Evolutionary conservation across 2,797 vertebrate genomes (phyloP).

Genomic region (Anguilla obscura): DNA sequence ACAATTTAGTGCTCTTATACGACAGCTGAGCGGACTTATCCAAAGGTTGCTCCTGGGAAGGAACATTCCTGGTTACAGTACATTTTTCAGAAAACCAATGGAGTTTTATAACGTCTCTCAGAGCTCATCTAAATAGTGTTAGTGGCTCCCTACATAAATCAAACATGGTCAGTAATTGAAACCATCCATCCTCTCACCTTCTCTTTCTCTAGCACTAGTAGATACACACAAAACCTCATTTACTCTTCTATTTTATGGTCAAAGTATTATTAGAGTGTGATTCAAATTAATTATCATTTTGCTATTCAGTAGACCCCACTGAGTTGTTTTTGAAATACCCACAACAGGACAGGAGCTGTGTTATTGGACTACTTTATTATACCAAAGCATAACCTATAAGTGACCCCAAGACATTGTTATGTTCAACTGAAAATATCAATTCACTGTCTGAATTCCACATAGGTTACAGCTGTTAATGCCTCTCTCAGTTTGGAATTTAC

Average conservation of each 20-base stretch:
- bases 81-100: background rate
- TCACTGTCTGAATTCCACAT: conserved; percentile 5
- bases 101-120: background rate
- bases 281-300: background rate
- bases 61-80: conserved; percentile 37
- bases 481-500: background rate
- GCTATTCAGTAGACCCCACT: background rate
- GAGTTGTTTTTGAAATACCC: background rate
- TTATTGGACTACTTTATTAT: background rate
- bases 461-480: background rate
- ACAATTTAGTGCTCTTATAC: background rate
- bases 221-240: background rate
- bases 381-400: background rate
- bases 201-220: conserved; percentile 26
- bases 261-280: background rate
- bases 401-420: background rate
- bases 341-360: background rate
- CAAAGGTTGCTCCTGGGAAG: background rate
- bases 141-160: conserved; percentile 16
- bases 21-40: background rate
- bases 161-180: conserved; percentile 8
- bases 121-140: conserved; percentile 5
- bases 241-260: background rate
- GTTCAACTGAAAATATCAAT: background rate
- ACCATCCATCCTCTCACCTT: background rate